Base-by-base conservation (phyloP, 2,888 invertebrate species). In the Tetanocera ferruginea region DNA sequence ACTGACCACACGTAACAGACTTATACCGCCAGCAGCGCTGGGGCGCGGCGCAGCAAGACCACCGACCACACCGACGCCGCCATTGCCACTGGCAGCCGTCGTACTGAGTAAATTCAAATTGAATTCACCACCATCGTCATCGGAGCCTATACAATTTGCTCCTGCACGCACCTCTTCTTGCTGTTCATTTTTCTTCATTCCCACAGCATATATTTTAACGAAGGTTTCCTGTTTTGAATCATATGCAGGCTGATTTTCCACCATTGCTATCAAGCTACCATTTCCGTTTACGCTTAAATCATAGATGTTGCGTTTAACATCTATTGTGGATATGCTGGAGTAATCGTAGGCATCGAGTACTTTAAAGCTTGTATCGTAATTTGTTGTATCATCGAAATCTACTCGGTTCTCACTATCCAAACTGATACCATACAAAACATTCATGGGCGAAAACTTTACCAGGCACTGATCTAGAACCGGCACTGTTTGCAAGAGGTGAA, bases 261-360 rank as follows among this genome's bases (percentile, higher is more conserved):
- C 96, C 0, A 98, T 91, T 0, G 97, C 96, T 81, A 98, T 94
- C 89, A 96, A 95, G 43, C 95, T 95, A 84, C 98, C 98, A 86
- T 92, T 93, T 66, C 93, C 92, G 84, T 97, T 96, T 78, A 96
- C 94, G 77, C 95, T 94, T 81, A 99, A 90, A 85, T 96, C 95
- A 88, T 95, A 95, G 76, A 98, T 96, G 84, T 95, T 95, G 80
- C 95, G 93, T 87, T 97, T 97, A 23, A 97, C 96, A 91, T 98
- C 98, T 81, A 97, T 94, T 0, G 98, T 98, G 0, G 98, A 97
- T 89, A 98, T 98, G 85, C 95, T 97, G 31, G 95, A 95, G 89
- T 99, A 99, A 90, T 99, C 98, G 83, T 94, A 94, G 0, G 98
- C 95, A 90, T 99, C 98, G 57, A 99, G 92, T 0, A 98, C 98